Base-by-base conservation (phyloP, 2,797 vertebrate species). In the Callimico goeldii region DNA sequence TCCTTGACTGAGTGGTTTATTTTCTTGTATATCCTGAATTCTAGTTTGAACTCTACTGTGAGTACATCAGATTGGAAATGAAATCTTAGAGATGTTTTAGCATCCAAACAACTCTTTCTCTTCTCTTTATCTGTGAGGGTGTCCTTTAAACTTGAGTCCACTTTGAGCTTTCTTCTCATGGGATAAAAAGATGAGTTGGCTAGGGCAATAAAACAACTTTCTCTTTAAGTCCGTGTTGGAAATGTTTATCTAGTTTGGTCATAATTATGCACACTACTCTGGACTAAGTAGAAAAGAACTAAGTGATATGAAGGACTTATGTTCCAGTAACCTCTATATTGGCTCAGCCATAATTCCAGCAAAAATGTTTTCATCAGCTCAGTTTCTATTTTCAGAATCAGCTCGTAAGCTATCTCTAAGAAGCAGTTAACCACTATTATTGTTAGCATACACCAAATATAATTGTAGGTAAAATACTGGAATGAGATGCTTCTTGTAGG, bases 241-340 rank as follows among this genome's bases (percentile, higher is more conserved):
- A 95, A 70, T 24, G 12, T 82, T 70, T 41, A 9, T 76, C 86
- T 89, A 48, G 43, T 30, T 94, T 84, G n/a, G 58, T 81, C 19
- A 41, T 86, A 89, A 93, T 84, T 67, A 81, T 33, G 46, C 4
- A 30, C 48, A 64, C 22, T 58, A 46, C 39, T 86, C 77, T 89
- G 92, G 22, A 93, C 28, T 46, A 58, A 95, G 43, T 6, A 79
- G 92, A 79, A 81, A 90, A 81, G 5, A 72, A 2, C 14, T 93
- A 82, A 33, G 9, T 89, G 77, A 86, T 10, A 17, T 24, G 72
- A 94, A 77, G 80, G 72, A 90, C 48, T 79, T 67, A 17, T 13
- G 88, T 70, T 82, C 57, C 41, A 20, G 33, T 67, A 61, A 82
- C 26, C 52, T 75, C 90, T 84, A 70, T 64, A 48, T 98, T 96